phyloP scores from a whole-genome alignment of 2,797 vertebrate genomes.

The Malurus splendens region DNA sequence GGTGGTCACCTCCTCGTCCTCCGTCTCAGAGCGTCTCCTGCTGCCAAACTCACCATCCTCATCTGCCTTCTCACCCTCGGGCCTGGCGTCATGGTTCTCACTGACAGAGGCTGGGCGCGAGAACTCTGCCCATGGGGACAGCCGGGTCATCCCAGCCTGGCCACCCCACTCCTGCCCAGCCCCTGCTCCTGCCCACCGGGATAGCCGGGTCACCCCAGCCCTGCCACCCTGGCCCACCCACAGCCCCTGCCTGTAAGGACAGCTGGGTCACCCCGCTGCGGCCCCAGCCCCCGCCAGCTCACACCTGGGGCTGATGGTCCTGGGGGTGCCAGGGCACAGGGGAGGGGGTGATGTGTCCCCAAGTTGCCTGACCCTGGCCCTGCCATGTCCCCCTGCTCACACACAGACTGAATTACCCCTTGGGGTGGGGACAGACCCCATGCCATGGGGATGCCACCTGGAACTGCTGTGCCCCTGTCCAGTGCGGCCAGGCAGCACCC shows the following conservation, averaged over 20 bases:
- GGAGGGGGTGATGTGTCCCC: background rate
- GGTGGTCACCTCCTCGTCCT: slow-evolving; percentile 78
- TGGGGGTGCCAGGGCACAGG: background rate
- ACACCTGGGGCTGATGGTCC: background rate
- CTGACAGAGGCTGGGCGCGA: slow-evolving; percentile 88
- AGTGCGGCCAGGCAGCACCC: background rate
- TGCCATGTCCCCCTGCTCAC: accelerated
- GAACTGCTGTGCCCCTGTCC: background rate
- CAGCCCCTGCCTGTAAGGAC: too few relatives aligned
- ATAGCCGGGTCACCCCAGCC: background rate
- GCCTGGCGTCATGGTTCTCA: slow-evolving; percentile 83
- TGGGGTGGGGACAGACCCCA: background rate
- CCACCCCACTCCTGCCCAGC: too few relatives aligned
- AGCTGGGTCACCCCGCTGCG: background rate
- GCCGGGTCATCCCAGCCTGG: background rate
- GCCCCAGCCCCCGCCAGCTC: background rate
- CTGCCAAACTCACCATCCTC: slow-evolving; percentile 73
- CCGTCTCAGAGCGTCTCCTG: slow-evolving; percentile 69
- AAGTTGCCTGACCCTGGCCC: background rate
- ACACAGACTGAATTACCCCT: background rate
- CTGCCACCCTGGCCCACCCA: background rate
- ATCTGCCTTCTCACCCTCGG: slow-evolving; percentile 70
- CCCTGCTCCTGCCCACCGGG: background rate
- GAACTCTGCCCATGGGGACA: slow-evolving; percentile 77
- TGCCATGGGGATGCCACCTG: accelerated